Evolutionary conservation across 2,888 invertebrate genomes (phyloP), one percentile per base, ranked within the genome.

Genomic region (Apoda limacodes): DNA sequence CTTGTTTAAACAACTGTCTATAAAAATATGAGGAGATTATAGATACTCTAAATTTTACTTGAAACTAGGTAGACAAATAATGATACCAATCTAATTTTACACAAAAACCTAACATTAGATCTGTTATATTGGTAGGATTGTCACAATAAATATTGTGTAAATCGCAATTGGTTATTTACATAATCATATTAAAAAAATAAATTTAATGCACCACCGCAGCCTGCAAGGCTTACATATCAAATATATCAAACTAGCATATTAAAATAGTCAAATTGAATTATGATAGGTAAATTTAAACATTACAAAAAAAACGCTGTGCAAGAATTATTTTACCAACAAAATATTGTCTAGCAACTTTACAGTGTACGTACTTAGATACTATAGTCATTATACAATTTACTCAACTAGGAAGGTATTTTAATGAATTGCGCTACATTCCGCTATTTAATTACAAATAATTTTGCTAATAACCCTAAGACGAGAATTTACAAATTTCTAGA

Each of bases 1-100:
- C 48, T 52, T 47, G 66, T 51, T 57, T 60, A 71, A 76, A 75
- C 58, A 75, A 78, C 68, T 59, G 59, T 58, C 66, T 78, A 78
- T 74, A 72, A 76, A 76, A 75, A 78, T 76, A 78, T 76, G 75
- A 72, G 70, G n/a, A n/a, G n/a, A n/a, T n/a, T n/a, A n/a, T n/a
- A n/a, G n/a, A n/a, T n/a, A n/a, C n/a, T n/a, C n/a, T n/a, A n/a
- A n/a, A n/a, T n/a, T n/a, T n/a, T n/a, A n/a, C n/a, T n/a, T n/a
- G n/a, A n/a, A n/a, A n/a, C n/a, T n/a, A n/a, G n/a, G n/a, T n/a
- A n/a, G n/a, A n/a, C n/a, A n/a, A n/a, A n/a, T n/a, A n/a, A n/a
- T n/a, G n/a, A n/a, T n/a, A n/a, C n/a, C n/a, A n/a, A n/a, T n/a
- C n/a, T n/a, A n/a, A n/a, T n/a, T n/a, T n/a, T n/a, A n/a, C n/a